Evolutionary conservation across 2,113 vertebrate genomes (phyloP), one percentile per base, ranked within the genome.

Genomic region (Melanotaenia duboulayi): DNA sequence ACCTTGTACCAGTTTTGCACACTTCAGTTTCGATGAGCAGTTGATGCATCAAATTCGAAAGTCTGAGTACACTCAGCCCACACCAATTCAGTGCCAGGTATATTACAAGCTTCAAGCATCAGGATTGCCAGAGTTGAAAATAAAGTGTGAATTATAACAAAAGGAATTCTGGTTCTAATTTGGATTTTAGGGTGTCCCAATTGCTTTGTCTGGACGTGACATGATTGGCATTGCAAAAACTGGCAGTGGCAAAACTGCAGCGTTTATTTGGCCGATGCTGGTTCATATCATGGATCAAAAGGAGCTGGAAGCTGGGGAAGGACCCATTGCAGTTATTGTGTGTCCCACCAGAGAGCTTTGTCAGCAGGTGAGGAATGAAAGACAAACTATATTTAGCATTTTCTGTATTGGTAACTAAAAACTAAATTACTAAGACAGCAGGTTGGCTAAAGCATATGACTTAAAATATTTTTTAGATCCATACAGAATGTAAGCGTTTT

Each of bases 251-350:
- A 99, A 99, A 87, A 99, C 98, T 1, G 98, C 97, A 25, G 97
- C 98, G 2, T 99, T 99, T 81, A 99, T 99, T 87, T 99, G 98
- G 98, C 98, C 98, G 0, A 98, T 99, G 94, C 78, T 99, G 87
- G 96, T 99, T 87, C 98, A 99, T 80, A 99, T 99, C 90, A 99
- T 99, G 97, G 98, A 99, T 83, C 98, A 99, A 86, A 99, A 98
- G 82, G 98, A 99, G 80, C 90, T 99, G 44, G 95, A 99, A 37
- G 83, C 95, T 0, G 97, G 97, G 3, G 97, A 99, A 75, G 98
- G 98, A 10, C 98, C 98, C 50, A 99, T 99, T 14, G 97, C 96
- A 3, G 90, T 99, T 61, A 97, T 99, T 0, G 97, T 99, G 17
- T 99, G 97, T 74, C 98, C 98, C 0, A 99, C 98, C 32, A 95